Conservation (phyloP, 2,888 invertebrate species). For the Apamea sordens region DNA sequence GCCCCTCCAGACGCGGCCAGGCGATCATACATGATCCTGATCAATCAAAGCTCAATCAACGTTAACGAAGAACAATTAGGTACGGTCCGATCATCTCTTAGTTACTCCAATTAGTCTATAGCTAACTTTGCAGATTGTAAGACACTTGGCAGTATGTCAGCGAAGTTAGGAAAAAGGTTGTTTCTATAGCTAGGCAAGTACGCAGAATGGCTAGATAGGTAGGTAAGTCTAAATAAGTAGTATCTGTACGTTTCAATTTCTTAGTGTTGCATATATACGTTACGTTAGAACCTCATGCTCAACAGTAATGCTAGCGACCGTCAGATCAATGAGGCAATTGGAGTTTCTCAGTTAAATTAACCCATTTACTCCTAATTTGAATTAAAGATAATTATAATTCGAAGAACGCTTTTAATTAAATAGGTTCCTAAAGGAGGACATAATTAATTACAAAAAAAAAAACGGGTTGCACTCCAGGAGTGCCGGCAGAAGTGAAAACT, state of each 20-base stretch:
- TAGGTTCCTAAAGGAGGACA: background rate
- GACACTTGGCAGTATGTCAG: background rate
- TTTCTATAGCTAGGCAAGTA: background rate
- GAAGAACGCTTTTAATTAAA: background rate
- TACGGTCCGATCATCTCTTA: slow-evolving; percentile 39
- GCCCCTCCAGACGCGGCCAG: slow-evolving; percentile 31
- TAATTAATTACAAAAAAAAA: background rate
- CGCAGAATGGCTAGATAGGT: background rate
- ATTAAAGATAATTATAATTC: background rate
- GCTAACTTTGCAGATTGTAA: slow-evolving; percentile 6
- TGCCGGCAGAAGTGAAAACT: no score
- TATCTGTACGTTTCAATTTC: background rate
- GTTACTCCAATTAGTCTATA: slow-evolving; percentile 34
- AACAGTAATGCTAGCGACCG: background rate
- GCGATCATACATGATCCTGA: slow-evolving; percentile 43
- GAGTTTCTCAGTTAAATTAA: background rate
- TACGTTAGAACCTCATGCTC: background rate
- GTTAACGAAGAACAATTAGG: slow-evolving; percentile 46
- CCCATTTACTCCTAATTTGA: background rate
- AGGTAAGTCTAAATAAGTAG: background rate
- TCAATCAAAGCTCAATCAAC: slow-evolving; percentile 52
- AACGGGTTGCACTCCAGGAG: no score
- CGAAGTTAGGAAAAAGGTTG: background rate
- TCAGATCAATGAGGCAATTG: background rate
- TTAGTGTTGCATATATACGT: background rate